Evolutionary conservation across 2,888 invertebrate genomes (phyloP), one percentile per base, ranked within the genome.

Genomic region (Spilarctia lutea): DNA sequence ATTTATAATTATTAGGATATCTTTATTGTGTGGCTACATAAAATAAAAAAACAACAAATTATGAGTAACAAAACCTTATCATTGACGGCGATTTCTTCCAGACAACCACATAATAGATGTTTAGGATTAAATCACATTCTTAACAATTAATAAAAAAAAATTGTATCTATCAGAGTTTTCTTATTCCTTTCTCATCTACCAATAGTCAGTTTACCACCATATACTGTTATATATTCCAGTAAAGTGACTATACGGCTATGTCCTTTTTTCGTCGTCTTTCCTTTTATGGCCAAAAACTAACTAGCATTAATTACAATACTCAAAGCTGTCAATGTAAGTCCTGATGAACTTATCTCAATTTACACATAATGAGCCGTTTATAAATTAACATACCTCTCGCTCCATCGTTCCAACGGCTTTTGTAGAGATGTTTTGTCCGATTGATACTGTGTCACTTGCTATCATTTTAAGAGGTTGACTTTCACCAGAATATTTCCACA

Each of bases 401-500:
- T 97, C 97, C 97, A 98, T 98, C 83, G 96, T 96, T 20, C 98
- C 97, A 52, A 98, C 97, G 16, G 98, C 96, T 95, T 99, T 99
- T 0, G 99, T 99, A 85, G 98, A 98, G 66, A 99, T 98, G 72
- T 97, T 94, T 89, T 98, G 97, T 0, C 99, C 99, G 83, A 99
- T 98, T 6, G 97, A 97, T 66, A 97, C 96, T 1, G 97, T 97
- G 85, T 98, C 98, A 85, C 98, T 98, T 16, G 97, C 96, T 70
- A 98, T 93, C n/a, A 99, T 93, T 93, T 99, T 99, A 67, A 98
- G 91, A 0, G 98, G 98, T 89, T 98, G 98, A 30, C 97, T 97
- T 75, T 98, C 97, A 2, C 98, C 98, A 69, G 97, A 96, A 91
- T 98, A 98, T 83, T 97, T 97, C 99, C 99, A 99, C 87, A 97